Evolutionary conservation across 2,797 vertebrate genomes (phyloP).

Genomic region (Ptychadena robeensis): DNA sequence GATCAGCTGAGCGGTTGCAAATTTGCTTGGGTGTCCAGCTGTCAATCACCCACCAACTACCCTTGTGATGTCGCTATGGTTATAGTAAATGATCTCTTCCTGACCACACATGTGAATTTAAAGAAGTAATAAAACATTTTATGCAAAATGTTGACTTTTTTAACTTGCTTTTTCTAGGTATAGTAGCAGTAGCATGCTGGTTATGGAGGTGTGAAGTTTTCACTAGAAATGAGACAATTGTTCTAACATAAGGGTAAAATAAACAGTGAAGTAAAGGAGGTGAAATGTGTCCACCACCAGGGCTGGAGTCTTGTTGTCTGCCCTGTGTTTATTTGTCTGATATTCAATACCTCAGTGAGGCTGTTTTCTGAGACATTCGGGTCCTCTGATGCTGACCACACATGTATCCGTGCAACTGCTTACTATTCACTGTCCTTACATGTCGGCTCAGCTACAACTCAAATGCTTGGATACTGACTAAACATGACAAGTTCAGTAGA

Average conservation of each 20-base stretch:
- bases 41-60: no score
- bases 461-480: background rate
- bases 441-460: background rate
- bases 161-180: background rate
- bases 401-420: background rate
- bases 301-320: constrained; percentile 46
- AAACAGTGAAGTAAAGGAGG: constrained; percentile 26
- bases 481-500: background rate
- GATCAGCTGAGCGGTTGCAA: no score
- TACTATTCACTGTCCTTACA: no score
- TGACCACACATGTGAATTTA: no score
- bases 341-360: constrained; percentile 26
- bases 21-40: no score
- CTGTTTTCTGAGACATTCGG: constrained; percentile 14
- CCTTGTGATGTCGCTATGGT: no score
- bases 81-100: no score
- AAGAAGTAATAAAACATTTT: no score
- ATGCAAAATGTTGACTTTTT: no score
- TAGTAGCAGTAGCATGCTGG: background rate
- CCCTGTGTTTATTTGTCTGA: constrained; percentile 42
- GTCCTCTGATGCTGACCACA: background rate
- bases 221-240: constrained; percentile 5
- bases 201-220: background rate
- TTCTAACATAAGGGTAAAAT: constrained; percentile 22
- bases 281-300: constrained; percentile 11